phyloP scores from a whole-genome alignment of 2,113 vertebrate genomes.

The Marcusenius ussheri region DNA sequence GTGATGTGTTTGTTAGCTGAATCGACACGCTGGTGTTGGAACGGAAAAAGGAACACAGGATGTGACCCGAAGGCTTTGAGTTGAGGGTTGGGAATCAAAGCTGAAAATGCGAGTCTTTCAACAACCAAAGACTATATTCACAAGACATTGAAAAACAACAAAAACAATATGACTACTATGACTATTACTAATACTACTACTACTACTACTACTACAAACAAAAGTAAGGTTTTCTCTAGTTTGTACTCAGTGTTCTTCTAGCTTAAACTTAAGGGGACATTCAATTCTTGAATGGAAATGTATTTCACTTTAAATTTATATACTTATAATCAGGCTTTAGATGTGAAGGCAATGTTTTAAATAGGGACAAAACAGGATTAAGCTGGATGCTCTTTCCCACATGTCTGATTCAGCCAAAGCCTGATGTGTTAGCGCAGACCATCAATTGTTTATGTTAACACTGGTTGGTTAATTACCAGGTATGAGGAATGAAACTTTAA shows the following conservation, averaged over 20 bases:
- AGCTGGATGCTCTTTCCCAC: neutral
- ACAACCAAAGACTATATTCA: neutral
- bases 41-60: neutral
- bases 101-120: neutral
- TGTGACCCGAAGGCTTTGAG: neutral
- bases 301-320: neutral
- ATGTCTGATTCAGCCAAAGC: neutral
- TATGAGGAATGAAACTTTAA: slow-evolving; percentile 50
- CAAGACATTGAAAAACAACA: neutral
- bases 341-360: neutral
- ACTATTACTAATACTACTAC: neutral
- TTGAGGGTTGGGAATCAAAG: neutral
- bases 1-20: neutral
- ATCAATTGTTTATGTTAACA: slow-evolving; percentile 39
- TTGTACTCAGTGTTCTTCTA: neutral
- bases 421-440: neutral
- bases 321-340: neutral
- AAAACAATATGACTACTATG: neutral
- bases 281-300: neutral
- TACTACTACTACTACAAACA: neutral
- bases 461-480: slow-evolving; percentile 47
- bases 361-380: neutral
- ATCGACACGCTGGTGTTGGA: neutral
- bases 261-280: neutral
- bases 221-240: neutral